Conservation (phyloP, 2,113 vertebrate genomes). For the Terrapene triunguis region DNA sequence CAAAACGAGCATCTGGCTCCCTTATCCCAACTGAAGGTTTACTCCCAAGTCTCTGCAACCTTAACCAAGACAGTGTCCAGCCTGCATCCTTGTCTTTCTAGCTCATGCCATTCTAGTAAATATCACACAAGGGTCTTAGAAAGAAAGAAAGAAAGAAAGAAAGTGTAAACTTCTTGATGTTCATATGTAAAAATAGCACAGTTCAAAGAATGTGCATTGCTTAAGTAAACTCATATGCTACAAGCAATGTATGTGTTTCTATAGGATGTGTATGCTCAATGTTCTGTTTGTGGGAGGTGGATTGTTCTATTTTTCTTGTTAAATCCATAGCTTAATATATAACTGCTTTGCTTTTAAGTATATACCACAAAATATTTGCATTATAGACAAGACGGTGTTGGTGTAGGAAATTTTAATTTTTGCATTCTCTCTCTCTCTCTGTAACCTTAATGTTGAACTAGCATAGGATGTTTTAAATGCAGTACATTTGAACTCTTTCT, state of each 20-base stretch:
- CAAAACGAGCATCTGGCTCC: fast-evolving
- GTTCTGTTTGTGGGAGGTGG: background rate
- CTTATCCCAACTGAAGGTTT: background rate
- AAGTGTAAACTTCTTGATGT: background rate
- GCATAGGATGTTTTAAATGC: background rate
- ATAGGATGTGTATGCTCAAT: background rate
- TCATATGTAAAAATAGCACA: background rate
- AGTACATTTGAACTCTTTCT: background rate
- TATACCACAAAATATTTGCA: background rate
- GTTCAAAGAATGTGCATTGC: background rate
- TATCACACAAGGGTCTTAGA: background rate
- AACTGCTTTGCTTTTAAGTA: background rate
- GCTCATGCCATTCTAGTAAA: background rate
- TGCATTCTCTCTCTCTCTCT: background rate
- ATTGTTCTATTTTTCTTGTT: background rate
- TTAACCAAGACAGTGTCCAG: background rate
- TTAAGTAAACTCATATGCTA: background rate
- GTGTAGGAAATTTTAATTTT: background rate
- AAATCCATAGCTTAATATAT: background rate
- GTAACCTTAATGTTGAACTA: background rate
- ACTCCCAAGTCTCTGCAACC: background rate
- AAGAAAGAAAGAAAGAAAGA: background rate
- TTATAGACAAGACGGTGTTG: background rate
- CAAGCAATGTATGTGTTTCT: background rate
- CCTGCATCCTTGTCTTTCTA: background rate